A percentile compares a stretch with the other conserved stretches of the same genome.
These are phyloP conservation scores for Aplysia californica DNA, from an alignment of 1,140 invertebrate genomes.

Conservation along the genomic window DNA sequence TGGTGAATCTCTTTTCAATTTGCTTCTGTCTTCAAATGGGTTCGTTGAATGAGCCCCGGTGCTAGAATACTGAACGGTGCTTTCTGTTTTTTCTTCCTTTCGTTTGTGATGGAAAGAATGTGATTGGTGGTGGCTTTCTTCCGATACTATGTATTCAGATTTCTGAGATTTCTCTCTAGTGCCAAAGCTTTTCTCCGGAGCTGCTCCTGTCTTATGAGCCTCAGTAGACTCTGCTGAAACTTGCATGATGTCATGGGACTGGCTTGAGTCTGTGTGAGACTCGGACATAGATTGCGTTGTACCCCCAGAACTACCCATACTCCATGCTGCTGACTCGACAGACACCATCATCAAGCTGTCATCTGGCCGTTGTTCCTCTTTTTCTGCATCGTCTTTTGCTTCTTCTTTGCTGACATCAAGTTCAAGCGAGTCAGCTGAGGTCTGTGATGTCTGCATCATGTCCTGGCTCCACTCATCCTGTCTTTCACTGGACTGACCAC, in stretches of 20 bases:
- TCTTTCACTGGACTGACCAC: slow-evolving; percentile 27
- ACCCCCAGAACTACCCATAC: slow-evolving; percentile 54
- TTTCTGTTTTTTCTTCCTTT: slow-evolving; percentile 5
- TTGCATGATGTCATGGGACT: slow-evolving; percentile 56
- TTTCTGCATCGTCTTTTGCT: slow-evolving; percentile 67
- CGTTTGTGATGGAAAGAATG: background rate
- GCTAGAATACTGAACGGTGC: slow-evolving; percentile 26
- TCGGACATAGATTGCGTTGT: slow-evolving; percentile 48
- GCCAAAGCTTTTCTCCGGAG: slow-evolving; percentile 30
- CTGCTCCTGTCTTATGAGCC: too few species aligned
- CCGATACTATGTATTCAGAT: slow-evolving; percentile 15
- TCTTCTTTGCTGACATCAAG: slow-evolving; percentile 56
- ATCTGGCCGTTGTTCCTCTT: slow-evolving; percentile 47
- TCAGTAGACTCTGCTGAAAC: slow-evolving; percentile 63
- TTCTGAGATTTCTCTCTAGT: slow-evolving; percentile 27
- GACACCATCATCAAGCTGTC: slow-evolving; percentile 57
- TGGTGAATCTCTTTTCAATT: slow-evolving; percentile 29
- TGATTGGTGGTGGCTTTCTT: slow-evolving; percentile 10
- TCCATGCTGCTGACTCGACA: slow-evolving; percentile 52
- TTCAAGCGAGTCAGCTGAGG: slow-evolving; percentile 76
- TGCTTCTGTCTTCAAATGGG: slow-evolving; percentile 5
- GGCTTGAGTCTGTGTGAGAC: slow-evolving; percentile 48
- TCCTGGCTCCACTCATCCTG: slow-evolving; percentile 30
- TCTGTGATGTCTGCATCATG: slow-evolving; percentile 70
- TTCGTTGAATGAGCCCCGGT: background rate